Base-by-base conservation (phyloP, 2,113 vertebrate genomes). In the Vimba vimba region DNA sequence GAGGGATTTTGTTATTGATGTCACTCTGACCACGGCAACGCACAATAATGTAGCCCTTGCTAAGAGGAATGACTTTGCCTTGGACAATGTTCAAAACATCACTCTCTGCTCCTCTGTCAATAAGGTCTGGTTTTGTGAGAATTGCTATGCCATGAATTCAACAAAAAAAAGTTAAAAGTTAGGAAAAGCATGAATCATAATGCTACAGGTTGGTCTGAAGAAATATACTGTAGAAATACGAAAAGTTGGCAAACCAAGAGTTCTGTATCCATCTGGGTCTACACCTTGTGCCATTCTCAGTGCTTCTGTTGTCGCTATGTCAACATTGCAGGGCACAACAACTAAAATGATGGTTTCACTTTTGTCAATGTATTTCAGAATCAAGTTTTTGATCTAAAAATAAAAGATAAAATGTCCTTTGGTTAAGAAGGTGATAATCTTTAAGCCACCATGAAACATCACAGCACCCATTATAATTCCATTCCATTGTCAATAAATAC, bases 301-400 rank as follows among this genome's bases (percentile, higher is more conserved):
- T 0, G 95, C 96, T 90, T 97, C 96, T 0, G 95, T 96, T 87
- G 96, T 96, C 73, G 95, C 94, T 4, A 96, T 96, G 91, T 96
- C 96, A 92, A 96, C 93, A 0, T 96, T 97, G 62, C 95, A 90
- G 0, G 96, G 95, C 12, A 97, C 93, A 50, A 96, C 95, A 17
- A 95, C 95, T 88, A 97, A 82, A 89, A 91, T 96, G 79, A 97
- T 88, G 0, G 96, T 97, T 86, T 96, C 93, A 71, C 93, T 90
- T 82, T 76, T 92, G 1, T 21, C 2, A 84, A 96, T 96, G 27
- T 90, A 93, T 0, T 4, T 93, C 86, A 0, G 90, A 60, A 97
- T 95, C 0, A 97, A 90, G 0, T 0, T 1, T 89, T 93, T 96
- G 88, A 96, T 96, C 96, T 97, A 79, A 60, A 64, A 69, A 50